Conservation (phyloP, 2,888 invertebrate genomes). For the Limnephilus marmoratus region DNA sequence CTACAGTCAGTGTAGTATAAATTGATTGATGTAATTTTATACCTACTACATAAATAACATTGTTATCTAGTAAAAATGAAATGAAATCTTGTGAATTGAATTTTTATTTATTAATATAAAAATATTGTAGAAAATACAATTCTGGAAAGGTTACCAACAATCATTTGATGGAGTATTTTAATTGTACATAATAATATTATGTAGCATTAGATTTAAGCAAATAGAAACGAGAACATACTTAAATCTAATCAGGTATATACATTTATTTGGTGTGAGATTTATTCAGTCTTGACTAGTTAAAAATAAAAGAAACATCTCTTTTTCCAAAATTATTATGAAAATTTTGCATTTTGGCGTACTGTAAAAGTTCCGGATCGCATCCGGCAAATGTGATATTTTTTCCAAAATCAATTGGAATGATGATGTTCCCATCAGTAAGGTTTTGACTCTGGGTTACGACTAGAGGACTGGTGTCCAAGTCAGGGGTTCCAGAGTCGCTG, state of each 20-base stretch:
- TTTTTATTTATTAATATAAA: background rate
- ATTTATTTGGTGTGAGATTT: background rate
- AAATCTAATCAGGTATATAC: background rate
- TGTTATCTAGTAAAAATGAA: background rate
- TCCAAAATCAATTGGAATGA: slow-evolving; percentile 30
- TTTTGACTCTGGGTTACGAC: slow-evolving; percentile 18
- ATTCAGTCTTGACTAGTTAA: background rate
- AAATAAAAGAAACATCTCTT: slow-evolving; percentile 29
- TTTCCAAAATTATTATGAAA: slow-evolving; percentile 45
- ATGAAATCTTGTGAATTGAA: background rate
- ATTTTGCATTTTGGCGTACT: slow-evolving; percentile 28
- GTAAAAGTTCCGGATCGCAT: slow-evolving; percentile 35
- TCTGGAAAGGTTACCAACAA: background rate
- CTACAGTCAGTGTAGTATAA: background rate
- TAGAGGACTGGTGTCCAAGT: background rate
- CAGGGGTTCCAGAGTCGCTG: background rate
- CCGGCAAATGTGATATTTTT: slow-evolving; percentile 23
- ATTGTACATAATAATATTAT: background rate
- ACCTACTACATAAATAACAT: background rate
- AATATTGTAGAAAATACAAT: background rate
- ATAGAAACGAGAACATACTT: background rate
- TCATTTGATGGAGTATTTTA: background rate
- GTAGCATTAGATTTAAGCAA: background rate
- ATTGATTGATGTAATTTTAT: background rate
- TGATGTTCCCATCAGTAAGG: slow-evolving; percentile 11